Base-by-base conservation (phyloP, 2,888 invertebrate genomes). In the Drosophila formosana region DNA sequence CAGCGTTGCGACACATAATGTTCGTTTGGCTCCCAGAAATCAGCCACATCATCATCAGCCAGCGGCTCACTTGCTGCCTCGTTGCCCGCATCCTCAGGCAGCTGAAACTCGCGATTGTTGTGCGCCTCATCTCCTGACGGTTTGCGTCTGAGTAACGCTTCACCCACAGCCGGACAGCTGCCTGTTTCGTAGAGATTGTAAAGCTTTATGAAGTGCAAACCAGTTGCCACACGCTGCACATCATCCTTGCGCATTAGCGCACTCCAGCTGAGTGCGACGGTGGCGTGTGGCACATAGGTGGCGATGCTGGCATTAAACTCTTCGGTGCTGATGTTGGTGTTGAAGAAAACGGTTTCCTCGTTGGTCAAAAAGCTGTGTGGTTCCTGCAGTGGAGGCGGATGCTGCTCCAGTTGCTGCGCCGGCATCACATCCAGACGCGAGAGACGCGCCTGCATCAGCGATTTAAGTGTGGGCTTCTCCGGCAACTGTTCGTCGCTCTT, bases 181-280 rank as follows among this genome's bases (percentile, higher is more conserved):
- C 86, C 83, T 8, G 86, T 90, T 71, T 93, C 93, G 66, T 90
- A 92, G 3, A 93, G 84, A 71, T 90, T 89, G 57, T 91, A 82
- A 3, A 93, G 73, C 61, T 92, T 91, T 1, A 92, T 83, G 49
- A 93, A 93, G 68, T 92, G 92, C 66, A 91, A 82, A 0, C 93
- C 86, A 43, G 47, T 74, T 3, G 91, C 86, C n/a, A 82, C 30
- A 0, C 91, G 88, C 56, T 89, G 78, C 6, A 71, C 63, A 4
- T 67, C 65, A 52, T 85, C 86, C 52, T 89, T 88, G 9, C 80
- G 77, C 6, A 93, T 81, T 0, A 89, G 58, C 2, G 92, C 91
- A 56, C 85, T 89, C 93, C 93, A 93, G 47, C 80, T 91, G 1
- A 93, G 60, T 2, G 83, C 82, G 0, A 92, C 58, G 3, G 92